phyloP scores from a whole-genome alignment of 2,888 invertebrate genomes.

The Aspidiotus rigidus region DNA sequence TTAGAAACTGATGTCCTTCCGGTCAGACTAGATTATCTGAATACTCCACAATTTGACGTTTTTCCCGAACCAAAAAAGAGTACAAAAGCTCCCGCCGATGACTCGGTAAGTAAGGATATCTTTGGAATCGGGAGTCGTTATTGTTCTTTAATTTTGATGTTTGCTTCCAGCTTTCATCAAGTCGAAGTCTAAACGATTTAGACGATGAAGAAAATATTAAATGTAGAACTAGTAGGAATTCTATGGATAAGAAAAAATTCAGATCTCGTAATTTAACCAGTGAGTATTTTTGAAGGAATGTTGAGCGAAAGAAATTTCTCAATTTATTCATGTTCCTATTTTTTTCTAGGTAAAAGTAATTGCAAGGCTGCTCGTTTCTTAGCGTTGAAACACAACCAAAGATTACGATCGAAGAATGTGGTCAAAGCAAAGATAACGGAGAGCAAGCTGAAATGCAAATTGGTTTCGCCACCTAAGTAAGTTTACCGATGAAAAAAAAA shows the following conservation, averaged over 20 bases:
- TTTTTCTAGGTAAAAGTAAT: not conserved
- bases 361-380: slow-evolving; percentile 15
- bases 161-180: not conserved
- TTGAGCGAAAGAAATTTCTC: too few species aligned
- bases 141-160: not conserved
- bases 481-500: not conserved
- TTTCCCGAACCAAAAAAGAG: slow-evolving; percentile 18
- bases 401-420: slow-evolving; percentile 20
- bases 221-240: slow-evolving; percentile 1
- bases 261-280: too few species aligned
- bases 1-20: slow-evolving; percentile 36
- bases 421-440: slow-evolving; percentile 21
- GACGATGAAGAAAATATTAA: not conserved
- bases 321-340: not conserved
- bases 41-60: slow-evolving; percentile 35
- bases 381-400: slow-evolving; percentile 25
- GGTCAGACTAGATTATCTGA: slow-evolving; percentile 36
- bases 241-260: not conserved
- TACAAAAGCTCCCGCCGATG: slow-evolving; percentile 9
- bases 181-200: not conserved
- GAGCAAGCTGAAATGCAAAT: slow-evolving; percentile 21
- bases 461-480: not conserved
- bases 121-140: not conserved
- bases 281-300: too few species aligned
- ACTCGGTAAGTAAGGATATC: not conserved